Conservation (phyloP, 2,888 invertebrate species). For the Coleophora flavipennella region DNA sequence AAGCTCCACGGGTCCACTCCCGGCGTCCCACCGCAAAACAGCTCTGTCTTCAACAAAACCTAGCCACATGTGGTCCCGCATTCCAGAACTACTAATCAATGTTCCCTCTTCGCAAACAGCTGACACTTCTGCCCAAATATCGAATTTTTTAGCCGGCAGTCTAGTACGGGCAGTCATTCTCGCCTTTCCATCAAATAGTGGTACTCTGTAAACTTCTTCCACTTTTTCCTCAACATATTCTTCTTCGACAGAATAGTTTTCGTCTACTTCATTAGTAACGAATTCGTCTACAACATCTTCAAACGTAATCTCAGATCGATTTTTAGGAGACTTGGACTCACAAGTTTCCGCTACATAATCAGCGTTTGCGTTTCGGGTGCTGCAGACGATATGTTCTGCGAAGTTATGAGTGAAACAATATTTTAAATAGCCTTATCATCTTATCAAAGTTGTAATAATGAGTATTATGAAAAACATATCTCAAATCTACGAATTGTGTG, state of each 20-base stretch:
- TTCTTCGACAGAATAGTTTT: constrained; percentile 34
- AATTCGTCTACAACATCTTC: constrained; percentile 30
- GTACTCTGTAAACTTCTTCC: constrained; percentile 44
- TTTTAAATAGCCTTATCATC: not conserved
- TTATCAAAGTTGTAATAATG: not conserved
- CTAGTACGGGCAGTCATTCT: constrained; percentile 46
- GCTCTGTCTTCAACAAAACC: constrained; percentile 51
- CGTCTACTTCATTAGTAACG: constrained; percentile 41
- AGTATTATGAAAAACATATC: constrained; percentile 8
- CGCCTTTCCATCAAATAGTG: constrained; percentile 56
- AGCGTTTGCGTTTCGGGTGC: constrained; percentile 11
- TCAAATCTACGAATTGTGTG: constrained; percentile 5
- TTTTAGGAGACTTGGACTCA: constrained; percentile 24
- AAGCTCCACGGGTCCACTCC: constrained; percentile 51
- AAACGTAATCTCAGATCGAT: constrained; percentile 16
- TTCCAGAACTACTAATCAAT: constrained; percentile 51
- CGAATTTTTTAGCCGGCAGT: constrained; percentile 56
- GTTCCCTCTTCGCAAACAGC: constrained; percentile 54
- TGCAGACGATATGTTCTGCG: constrained; percentile 40
- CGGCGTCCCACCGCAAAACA: constrained; percentile 54
- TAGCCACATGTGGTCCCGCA: constrained; percentile 61
- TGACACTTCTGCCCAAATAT: constrained; percentile 63
- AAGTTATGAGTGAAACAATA: constrained; percentile 31
- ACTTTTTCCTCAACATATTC: constrained; percentile 44
- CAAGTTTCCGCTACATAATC: constrained; percentile 6